Conservation (phyloP, 1,140 invertebrate species). For the Saccostrea cuccullata region DNA sequence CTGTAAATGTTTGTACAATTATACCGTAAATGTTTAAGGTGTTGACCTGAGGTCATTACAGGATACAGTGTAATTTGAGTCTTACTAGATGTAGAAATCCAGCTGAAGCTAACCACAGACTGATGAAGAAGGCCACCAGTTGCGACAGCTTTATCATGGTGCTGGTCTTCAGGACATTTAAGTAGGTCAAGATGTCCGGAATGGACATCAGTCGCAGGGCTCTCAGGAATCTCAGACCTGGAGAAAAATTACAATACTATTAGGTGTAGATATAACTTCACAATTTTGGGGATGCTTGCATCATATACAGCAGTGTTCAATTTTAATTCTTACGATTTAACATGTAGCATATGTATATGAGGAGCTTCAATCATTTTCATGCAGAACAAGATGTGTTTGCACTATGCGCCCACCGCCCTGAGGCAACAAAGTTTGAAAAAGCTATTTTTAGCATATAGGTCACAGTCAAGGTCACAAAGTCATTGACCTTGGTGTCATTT, state of each 20-base stretch:
- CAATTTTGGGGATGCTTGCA: neutral
- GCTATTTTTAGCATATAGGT: too few relatives aligned
- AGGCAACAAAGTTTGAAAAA: too few relatives aligned
- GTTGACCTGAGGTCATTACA: neutral
- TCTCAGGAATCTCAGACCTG: constrained; percentile 98
- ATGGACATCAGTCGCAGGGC: constrained; percentile 97
- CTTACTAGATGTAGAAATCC: constrained; percentile 79
- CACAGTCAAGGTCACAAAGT: too few relatives aligned
- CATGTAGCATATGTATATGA: too few relatives aligned
- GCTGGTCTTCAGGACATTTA: constrained; percentile 78
- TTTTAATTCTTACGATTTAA: too few relatives aligned
- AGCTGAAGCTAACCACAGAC: constrained; percentile 77
- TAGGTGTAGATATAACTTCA: neutral
- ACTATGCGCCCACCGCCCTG: too few relatives aligned
- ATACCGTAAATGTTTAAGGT: too few relatives aligned
- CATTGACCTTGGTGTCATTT: too few relatives aligned
- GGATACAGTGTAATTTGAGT: neutral
- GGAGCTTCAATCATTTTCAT: too few relatives aligned
- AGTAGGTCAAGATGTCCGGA: constrained; percentile 79
- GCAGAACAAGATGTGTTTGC: too few relatives aligned
- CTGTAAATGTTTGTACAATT: too few relatives aligned
- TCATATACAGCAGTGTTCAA: too few relatives aligned
- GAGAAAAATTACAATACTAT: constrained; percentile 48
- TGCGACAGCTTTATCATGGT: constrained; percentile 77
- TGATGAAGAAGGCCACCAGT: constrained; percentile 75